phyloP scores from a whole-genome alignment of 2,113 vertebrate genomes.

The Elaphurus davidianus region DNA sequence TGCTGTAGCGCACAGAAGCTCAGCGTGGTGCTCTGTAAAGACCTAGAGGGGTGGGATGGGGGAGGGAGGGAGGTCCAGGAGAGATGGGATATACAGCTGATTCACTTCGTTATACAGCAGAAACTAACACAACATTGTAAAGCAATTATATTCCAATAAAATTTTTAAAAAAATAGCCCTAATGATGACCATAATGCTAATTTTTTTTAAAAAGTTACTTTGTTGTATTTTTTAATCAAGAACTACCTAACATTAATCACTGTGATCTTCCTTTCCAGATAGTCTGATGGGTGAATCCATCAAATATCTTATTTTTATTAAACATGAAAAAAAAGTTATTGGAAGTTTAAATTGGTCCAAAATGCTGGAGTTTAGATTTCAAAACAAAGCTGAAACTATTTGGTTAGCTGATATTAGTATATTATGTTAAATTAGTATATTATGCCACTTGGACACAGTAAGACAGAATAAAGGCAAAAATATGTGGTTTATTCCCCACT shows the following conservation, averaged over 20 bases:
- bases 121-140: neutral
- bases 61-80: neutral
- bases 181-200: neutral
- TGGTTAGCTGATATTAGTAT: neutral
- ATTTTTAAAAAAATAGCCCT: neutral
- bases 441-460: neutral
- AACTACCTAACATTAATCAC: neutral
- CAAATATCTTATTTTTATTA: neutral
- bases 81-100: neutral
- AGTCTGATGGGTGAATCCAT: neutral
- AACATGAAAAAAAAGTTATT: neutral
- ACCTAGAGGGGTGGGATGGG: neutral
- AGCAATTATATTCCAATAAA: neutral
- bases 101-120: neutral
- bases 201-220: neutral
- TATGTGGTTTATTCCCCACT: neutral
- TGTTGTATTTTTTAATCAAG: neutral
- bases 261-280: neutral
- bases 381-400: neutral
- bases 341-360: neutral
- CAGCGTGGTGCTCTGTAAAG: neutral
- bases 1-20: neutral
- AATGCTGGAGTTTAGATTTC: slow-evolving; percentile 44
- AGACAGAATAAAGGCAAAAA: neutral
- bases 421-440: neutral